Evolutionary conservation across 2,797 vertebrate species (phyloP), one percentile per base, ranked within the genome.

Genomic region (Danio jaintianensis): DNA sequence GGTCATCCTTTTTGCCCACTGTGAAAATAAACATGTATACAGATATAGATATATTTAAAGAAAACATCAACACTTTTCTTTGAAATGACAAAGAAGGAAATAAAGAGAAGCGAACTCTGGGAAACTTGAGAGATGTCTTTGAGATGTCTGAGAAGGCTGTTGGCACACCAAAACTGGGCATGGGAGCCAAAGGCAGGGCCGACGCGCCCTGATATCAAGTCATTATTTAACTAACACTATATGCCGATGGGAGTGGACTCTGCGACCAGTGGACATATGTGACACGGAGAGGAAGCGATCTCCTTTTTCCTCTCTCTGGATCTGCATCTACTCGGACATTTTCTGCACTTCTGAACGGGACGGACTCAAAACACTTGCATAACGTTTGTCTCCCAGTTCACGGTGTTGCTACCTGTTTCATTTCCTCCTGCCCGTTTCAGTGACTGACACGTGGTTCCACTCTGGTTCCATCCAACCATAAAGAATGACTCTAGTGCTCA

Each of bases 1-100:
- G 91, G 93, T 94, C 92, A 93, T 94, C 90, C 84, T 85, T 92
- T 93, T 93, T 97, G 94, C 96, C 97, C 97, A 98, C 97, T 98
- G 97, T 99, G 97, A 98, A 95, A 93, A 95, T 86, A 84, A 93
- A 92, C 90, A 87, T 94, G 93, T 95, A 95, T 93, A 95, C 94
- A 95, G 92, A 93, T 94, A 94, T 93, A 95, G 91, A 95, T 95
- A 95, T 95, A 95, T 95, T 95, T 94, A 94, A 94, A 93, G 92
- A 95, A 96, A 95, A 95, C 95, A 95, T 96, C 93, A 93, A 92
- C 90, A 94, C 95, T 89, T 91, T 88, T 91, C 84, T 81, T 90
- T 85, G 90, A 89, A 91, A 86, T 82, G 86, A 93, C 92, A 91
- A 94, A 93, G 92, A 93, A 93, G 88, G 90, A 89, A 89, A 93